phyloP scores from a whole-genome alignment of 30 jellyfish, hydroid and myxozoan genomes.

The Cassiopea andromeda region DNA sequence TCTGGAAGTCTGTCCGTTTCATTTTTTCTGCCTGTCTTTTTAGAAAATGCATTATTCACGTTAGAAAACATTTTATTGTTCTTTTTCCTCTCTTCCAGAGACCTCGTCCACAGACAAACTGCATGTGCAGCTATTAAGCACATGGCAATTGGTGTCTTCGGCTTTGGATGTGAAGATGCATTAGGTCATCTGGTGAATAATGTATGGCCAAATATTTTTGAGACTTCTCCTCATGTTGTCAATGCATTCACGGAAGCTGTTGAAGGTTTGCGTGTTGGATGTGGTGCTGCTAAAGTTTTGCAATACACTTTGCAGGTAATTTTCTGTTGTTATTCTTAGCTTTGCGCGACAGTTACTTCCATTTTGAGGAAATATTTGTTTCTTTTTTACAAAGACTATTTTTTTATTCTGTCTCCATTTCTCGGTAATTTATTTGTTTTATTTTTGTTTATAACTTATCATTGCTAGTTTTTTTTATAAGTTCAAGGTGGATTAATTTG shows the following conservation, averaged over 20 bases:
- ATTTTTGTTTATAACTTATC: no score
- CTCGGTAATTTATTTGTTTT: no score
- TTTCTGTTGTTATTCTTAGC: neutral
- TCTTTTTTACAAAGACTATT: no score
- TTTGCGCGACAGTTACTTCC: no score
- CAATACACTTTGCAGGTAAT: constrained; percentile 96
- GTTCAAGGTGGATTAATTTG: no score
- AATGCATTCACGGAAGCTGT: constrained; percentile 99
- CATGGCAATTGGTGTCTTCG: constrained; percentile 99
- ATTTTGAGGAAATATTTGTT: no score
- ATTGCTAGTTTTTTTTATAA: no score
- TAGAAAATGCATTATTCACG: neutral
- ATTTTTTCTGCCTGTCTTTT: no score
- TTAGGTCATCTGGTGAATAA: constrained; percentile 86
- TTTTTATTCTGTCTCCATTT: no score
- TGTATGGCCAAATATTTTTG: constrained; percentile 99
- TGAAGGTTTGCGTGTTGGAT: constrained; percentile 97
- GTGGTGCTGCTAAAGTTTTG: constrained; percentile 86
- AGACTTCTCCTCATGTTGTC: constrained; percentile 99
- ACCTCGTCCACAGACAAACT: constrained; percentile 99
- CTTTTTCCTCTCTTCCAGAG: constrained; percentile 55
- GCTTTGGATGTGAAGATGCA: constrained; percentile 99
- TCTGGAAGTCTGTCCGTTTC: no score
- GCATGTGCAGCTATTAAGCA: constrained; percentile 99
- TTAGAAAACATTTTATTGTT: neutral